Conservation (phyloP, 2,888 invertebrate genomes). For the Strigamia transsilvanica region DNA sequence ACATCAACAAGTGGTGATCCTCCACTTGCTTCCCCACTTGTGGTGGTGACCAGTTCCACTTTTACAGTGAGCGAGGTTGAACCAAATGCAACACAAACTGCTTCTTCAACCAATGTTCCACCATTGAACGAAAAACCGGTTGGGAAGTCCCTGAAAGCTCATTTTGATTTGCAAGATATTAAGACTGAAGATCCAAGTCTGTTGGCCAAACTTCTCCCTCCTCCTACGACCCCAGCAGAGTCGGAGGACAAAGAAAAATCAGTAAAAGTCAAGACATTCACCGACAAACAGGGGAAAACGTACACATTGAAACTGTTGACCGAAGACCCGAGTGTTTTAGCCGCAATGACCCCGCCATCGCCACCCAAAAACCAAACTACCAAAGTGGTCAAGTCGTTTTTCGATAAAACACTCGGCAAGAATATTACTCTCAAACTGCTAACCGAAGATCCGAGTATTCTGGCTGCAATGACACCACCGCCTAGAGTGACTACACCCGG, state of each 20-base stretch:
- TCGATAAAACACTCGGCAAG: not conserved
- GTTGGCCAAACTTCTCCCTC: not conserved
- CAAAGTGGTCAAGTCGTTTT: not conserved
- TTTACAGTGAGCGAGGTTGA: not conserved
- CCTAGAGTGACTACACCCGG: not conserved
- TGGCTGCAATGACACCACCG: slow-evolving; percentile 46
- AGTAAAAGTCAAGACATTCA: not conserved
- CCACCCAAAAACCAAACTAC: not conserved
- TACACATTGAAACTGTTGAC: slow-evolving; percentile 16
- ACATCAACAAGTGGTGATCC: not conserved
- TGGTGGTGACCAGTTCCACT: not conserved
- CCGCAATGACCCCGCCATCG: slow-evolving; percentile 37
- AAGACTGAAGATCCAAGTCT: slow-evolving; percentile 10
- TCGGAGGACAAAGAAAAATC: not conserved
- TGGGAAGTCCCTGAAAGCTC: slow-evolving; percentile 14
- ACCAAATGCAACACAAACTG: not conserved
- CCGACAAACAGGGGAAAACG: slow-evolving; percentile 13
- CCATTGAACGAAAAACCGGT: slow-evolving; percentile 15
- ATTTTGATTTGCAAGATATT: not conserved
- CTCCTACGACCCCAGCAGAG: not conserved
- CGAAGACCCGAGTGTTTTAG: slow-evolving; percentile 42
- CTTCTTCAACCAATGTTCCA: not conserved
- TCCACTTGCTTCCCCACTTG: not conserved
- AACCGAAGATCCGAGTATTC: slow-evolving; percentile 49
- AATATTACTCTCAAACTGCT: slow-evolving; percentile 9